A percentile compares a stretch with the other conserved stretches of the same genome.
Evolutionary conservation across 2,888 invertebrate species (phyloP).

Genomic region (Drosophila anceps): DNA sequence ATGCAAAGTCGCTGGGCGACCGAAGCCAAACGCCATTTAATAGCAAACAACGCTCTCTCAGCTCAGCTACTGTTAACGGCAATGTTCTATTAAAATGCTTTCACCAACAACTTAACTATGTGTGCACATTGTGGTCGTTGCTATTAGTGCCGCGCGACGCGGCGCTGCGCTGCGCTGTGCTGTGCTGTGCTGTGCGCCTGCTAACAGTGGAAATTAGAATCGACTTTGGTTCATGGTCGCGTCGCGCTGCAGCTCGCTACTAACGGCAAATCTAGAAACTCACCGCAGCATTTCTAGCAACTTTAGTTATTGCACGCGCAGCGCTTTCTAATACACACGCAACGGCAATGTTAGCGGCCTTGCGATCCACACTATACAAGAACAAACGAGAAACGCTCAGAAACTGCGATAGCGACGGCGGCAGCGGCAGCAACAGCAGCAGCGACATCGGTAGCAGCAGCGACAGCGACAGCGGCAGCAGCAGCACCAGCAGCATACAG

Average conservation of each 20-base stretch:
- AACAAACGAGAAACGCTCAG: conserved; percentile 49
- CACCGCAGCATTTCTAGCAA: conserved; percentile 16
- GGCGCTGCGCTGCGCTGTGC: too few species aligned
- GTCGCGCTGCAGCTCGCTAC: conserved; percentile 21
- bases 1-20: conserved; percentile 30
- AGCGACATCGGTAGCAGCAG: background rate
- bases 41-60: conserved; percentile 32
- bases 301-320: conserved; percentile 21
- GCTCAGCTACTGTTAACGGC: conserved; percentile 51
- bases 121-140: too few species aligned
- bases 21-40: conserved; percentile 15
- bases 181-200: conserved; percentile 47
- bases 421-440: conserved; percentile 2
- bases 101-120: conserved; percentile 35
- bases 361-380: conserved; percentile 38
- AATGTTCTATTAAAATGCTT: conserved; percentile 59
- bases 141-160: too few species aligned
- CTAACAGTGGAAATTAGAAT: conserved; percentile 41
- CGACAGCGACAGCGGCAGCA: conserved; percentile 9
- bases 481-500: conserved; percentile 31
- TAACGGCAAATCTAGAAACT: conserved; percentile 34
- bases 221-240: conserved; percentile 24
- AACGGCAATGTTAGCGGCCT: conserved; percentile 40
- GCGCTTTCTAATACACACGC: conserved; percentile 50
- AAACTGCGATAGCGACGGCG: conserved; percentile 25